Evolutionary conservation across 2,888 invertebrate species (phyloP), one percentile per base, ranked within the genome.

Genomic region (Limnephilus lunatus): DNA sequence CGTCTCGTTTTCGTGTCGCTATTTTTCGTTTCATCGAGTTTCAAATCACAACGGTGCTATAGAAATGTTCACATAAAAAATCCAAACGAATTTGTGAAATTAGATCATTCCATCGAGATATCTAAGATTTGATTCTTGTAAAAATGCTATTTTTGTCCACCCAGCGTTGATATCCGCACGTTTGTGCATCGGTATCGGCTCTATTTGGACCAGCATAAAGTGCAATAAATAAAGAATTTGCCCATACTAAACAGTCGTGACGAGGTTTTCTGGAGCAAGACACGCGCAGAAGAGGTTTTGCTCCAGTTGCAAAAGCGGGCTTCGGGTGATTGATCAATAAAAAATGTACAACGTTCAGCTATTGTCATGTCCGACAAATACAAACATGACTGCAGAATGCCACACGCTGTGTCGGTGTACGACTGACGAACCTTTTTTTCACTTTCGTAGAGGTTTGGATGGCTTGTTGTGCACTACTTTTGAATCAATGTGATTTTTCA

Each of bases 161-260:
- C 68, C 2, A 68, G 7, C n/a, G 68, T 68, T 25, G 9, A 25
- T 25, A 9, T 68, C 2, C 25, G n/a, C 25, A n/a, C 68, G 68
- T 25, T 25, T n/a, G 68, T 68, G 68, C 9, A n/a, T 9, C n/a
- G 68, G 82, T 86, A 48, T 12, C 88, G 88, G 68, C 81, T 35
- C n/a, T 89, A 80, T 31, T 32, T 35, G 35, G 48, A 81, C 31
- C 88, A 15, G 31, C 88, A 80, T 81, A 89, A 89, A 80, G 80
- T 80, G 88, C 80, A 89, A 81, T 89, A 89, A 89, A 89, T 68
- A 81, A 89, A 89, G 88, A 89, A 89, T 89, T 89, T 89, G 88
- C 81, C 88, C 80, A 32, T 89, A 32, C 88, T 35, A 25, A 31
- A 44, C 35, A 39, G 39, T 89, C 88, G 88, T 89, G 88, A 89